Base-by-base conservation (phyloP, 2,797 vertebrate genomes). In the Hirundo rustica region DNA sequence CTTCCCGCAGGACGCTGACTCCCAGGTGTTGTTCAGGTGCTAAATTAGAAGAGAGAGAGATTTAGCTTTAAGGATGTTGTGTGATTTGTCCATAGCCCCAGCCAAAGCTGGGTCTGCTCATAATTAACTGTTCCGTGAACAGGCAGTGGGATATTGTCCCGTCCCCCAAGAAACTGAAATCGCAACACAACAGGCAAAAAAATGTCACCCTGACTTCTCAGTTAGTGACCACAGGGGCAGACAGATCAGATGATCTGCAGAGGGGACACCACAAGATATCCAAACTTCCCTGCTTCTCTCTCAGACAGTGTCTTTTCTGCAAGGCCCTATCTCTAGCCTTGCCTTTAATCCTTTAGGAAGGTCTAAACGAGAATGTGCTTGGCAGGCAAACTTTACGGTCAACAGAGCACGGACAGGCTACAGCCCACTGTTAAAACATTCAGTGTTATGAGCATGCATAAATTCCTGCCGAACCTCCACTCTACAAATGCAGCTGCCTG, bases 1-100 rank as follows among this genome's bases (percentile, higher is more conserved):
- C 97, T 99, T 99, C 89, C 98, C 99, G 21, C 99, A 99, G 95
- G 98, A 98, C 5, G 97, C 97, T 15, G 98, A 97, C 93, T 99
- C 99, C 99, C 99, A 99, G 89, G 98, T 62, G 17, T 96, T 98
- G 75, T 96, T 97, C 80, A 99, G 97, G 95, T 99, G 98, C 98
- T 98, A 95, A 32, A 85, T 88, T 20, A 93, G 70, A 93, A 62
- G 42, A 60, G 14, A 86, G 36, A 84, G 47, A 77, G 48, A 65
- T 95, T 18, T 72, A 32, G 42, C 45, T 77, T 74, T 38, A 38
- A 38, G 60, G 81, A 45, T 1, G 4, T 17, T 9, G 2, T 2
- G 13, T 15, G 16, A 51, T 26, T 55, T 38, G 50, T 30, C 51
- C 4, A 5, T 2, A 45, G 50, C 10, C 15, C 25, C 44, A 55